These are phyloP conservation scores for Isurus oxyrinchus DNA, from an alignment of 2,113 vertebrate genomes.

Conservation along the genomic window DNA sequence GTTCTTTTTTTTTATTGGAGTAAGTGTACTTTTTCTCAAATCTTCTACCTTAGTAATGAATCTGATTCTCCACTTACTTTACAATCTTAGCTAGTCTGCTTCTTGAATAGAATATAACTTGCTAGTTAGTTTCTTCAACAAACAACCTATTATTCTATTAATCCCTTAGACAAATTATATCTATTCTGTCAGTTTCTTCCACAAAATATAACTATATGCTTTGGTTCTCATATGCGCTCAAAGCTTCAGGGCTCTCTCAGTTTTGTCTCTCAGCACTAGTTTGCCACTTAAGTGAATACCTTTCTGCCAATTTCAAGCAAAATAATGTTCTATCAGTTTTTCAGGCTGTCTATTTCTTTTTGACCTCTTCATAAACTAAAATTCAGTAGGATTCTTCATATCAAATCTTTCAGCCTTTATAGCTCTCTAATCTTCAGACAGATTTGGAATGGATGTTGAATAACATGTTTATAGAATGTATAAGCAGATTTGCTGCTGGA, in stretches of 20 bases:
- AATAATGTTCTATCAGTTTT: not conserved
- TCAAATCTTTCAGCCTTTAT: not conserved
- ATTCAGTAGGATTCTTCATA: not conserved
- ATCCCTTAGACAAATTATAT: not conserved
- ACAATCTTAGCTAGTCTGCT: not conserved
- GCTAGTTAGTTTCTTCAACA: not conserved
- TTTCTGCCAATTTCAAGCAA: not conserved
- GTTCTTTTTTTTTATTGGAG: not conserved
- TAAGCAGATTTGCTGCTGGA: not conserved
- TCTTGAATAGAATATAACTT: not conserved
- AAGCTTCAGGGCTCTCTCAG: not conserved
- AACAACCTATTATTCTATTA: not conserved
- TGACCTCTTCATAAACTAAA: not conserved
- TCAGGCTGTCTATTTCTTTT: not conserved
- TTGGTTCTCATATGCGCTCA: not conserved
- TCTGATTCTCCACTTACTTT: not conserved
- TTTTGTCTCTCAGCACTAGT: not conserved
- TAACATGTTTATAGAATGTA: not conserved
- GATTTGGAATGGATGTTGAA: not conserved
- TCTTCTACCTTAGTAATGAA: not conserved
- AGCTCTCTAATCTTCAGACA: not conserved
- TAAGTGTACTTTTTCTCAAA: not conserved
- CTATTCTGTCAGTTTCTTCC: not conserved
- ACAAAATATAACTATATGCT: not conserved
- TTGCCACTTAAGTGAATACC: not conserved